Conservation (phyloP, 2,113 vertebrate species). For the Physeter macrocephalus region DNA sequence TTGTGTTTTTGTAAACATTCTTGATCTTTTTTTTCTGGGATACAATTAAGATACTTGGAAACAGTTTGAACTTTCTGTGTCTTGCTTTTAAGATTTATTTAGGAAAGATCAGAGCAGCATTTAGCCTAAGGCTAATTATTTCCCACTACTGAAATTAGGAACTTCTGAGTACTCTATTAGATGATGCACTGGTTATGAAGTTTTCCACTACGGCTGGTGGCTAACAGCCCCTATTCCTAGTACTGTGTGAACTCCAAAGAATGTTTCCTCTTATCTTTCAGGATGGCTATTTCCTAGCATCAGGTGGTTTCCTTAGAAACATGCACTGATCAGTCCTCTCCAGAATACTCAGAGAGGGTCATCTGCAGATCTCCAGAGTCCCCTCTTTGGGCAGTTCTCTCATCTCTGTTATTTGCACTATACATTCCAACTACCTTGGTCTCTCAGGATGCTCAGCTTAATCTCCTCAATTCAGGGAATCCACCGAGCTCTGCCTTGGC, state of each 20-base stretch:
- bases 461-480: neutral
- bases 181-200: neutral
- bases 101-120: neutral
- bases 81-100: neutral
- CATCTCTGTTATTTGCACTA: neutral
- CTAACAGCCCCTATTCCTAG: neutral
- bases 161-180: neutral
- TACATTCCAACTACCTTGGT: neutral
- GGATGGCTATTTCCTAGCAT: neutral
- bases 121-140: neutral
- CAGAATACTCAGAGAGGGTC: neutral
- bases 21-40: neutral
- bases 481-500: neutral
- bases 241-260: neutral
- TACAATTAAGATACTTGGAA: neutral
- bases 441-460: neutral
- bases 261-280: neutral
- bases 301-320: neutral
- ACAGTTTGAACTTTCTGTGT: neutral
- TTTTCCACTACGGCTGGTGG: neutral
- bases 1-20: neutral
- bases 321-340: neutral
- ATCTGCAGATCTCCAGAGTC: neutral
- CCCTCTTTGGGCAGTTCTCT: neutral
- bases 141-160: neutral